Evolutionary conservation across 1,140 invertebrate genomes (phyloP).

Genomic region (Megathymus violae): DNA sequence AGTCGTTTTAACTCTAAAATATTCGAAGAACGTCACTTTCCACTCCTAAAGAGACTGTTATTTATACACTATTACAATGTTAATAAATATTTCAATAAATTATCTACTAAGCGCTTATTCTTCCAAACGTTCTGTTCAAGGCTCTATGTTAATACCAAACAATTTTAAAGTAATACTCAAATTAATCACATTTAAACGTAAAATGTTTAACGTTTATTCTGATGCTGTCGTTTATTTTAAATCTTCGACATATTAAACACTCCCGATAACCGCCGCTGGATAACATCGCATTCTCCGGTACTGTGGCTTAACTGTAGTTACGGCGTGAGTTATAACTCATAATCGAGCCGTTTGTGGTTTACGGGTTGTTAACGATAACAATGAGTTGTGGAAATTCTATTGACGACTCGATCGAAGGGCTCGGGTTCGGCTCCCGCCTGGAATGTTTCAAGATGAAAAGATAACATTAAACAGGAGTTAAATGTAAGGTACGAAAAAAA

Average conservation of each 20-base stretch:
- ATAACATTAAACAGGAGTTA: too few relatives aligned
- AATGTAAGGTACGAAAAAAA: too few relatives aligned
- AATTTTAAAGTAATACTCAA: constrained; percentile 41
- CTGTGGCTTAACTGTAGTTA: too few relatives aligned
- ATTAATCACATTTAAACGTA: constrained; percentile 45
- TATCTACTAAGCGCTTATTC: not conserved
- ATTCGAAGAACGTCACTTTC: not conserved
- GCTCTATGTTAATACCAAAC: constrained; percentile 23
- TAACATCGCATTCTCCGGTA: constrained; percentile 19
- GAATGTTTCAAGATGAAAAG: too few relatives aligned
- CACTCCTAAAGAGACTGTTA: not conserved
- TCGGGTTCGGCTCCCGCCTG: too few relatives aligned
- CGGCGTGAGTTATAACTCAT: too few relatives aligned
- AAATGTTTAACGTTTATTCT: constrained; percentile 38
- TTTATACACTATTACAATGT: not conserved
- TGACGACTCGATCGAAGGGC: too few relatives aligned
- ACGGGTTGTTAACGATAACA: not conserved
- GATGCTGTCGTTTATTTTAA: constrained; percentile 32
- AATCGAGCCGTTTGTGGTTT: too few relatives aligned
- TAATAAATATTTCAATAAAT: not conserved
- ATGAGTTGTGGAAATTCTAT: too few relatives aligned
- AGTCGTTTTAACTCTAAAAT: not conserved
- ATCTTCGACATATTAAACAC: constrained; percentile 28
- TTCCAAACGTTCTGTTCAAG: not conserved
- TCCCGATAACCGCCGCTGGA: constrained; percentile 26